Conservation (phyloP, 2,113 vertebrate genomes). For the Psilopsiagon aymara region DNA sequence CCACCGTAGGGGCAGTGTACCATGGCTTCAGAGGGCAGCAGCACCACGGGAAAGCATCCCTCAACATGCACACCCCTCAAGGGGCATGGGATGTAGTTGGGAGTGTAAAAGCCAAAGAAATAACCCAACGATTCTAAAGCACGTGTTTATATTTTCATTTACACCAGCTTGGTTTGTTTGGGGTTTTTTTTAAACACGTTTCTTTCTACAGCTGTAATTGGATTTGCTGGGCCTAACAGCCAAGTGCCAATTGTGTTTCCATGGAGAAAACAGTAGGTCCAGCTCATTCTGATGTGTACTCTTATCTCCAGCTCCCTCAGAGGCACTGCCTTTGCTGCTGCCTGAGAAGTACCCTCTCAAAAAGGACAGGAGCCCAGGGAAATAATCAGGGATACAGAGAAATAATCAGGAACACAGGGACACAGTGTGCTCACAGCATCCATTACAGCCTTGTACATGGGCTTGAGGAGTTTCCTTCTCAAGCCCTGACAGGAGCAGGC, state of each 20-base stretch:
- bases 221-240: not conserved
- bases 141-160: not conserved
- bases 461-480: not conserved
- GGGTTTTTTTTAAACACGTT: not conserved
- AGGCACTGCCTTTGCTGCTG: not conserved
- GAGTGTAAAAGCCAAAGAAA: not conserved
- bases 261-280: constrained; percentile 37
- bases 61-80: not conserved
- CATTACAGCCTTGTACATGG: not conserved
- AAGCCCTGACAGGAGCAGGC: not conserved
- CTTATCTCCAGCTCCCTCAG: not conserved
- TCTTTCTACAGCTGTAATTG: not conserved
- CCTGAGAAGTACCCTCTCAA: not conserved
- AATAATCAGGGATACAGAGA: not conserved
- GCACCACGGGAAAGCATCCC: not conserved
- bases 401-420: not conserved
- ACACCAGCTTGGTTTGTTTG: not conserved
- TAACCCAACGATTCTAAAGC: not conserved
- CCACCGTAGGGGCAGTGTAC: not conserved
- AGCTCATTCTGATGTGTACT: not conserved
- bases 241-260: constrained; percentile 26
- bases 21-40: not conserved
- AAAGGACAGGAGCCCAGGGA: not conserved
- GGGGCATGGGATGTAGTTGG: not conserved
- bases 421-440: not conserved